Base-by-base conservation (phyloP, 2,888 invertebrate genomes). In the Microctonus brassicae region DNA sequence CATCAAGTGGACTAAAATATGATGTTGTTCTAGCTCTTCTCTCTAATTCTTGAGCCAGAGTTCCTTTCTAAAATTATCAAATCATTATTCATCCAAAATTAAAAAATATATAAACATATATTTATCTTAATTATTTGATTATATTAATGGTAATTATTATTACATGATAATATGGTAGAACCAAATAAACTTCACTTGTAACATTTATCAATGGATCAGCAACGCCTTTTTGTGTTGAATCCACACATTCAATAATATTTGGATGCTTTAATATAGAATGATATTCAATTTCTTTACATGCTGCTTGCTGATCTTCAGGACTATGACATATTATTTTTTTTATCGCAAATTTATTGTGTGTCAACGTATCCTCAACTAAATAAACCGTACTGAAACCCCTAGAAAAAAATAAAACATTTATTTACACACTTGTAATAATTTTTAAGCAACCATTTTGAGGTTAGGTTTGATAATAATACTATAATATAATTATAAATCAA, bases 321-420 rank as follows among this genome's bases (percentile, higher is more conserved):
- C 93, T 92, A 86, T 95, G 95, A 81, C 95, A 95, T n/a, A 91
- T 90, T 71, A 95, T 94, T 80, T 94, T 90, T 88, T 96, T 96
- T 57, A 95, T 88, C 6, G 95, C 96, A 88, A 91, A 95, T 75
- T 90, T 88, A 76, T 91, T 92, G 78, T 90, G 91, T 4, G 91
- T 93, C 36, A 89, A 78, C 1, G 88, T 83, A 82, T 94, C 93
- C 86, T 95, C 94, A 0, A 93, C 92, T 77, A 96, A 88, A 81
- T 93, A 93, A 64, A 96, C 94, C 61, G 92, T 91, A 82, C 95
- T 95, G 84, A 95, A 96, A 10, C 95, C 95, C 9, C 95, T 95
- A 85, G 72, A 75, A 73, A 77, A 29, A 36, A 70, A 29, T 24
- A n/a, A n/a, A 62, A 17, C 36, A 67, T 64, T 62, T 55, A 61